Base-by-base conservation (phyloP, 2,888 invertebrate genomes). In the Terebella lapidaria region DNA sequence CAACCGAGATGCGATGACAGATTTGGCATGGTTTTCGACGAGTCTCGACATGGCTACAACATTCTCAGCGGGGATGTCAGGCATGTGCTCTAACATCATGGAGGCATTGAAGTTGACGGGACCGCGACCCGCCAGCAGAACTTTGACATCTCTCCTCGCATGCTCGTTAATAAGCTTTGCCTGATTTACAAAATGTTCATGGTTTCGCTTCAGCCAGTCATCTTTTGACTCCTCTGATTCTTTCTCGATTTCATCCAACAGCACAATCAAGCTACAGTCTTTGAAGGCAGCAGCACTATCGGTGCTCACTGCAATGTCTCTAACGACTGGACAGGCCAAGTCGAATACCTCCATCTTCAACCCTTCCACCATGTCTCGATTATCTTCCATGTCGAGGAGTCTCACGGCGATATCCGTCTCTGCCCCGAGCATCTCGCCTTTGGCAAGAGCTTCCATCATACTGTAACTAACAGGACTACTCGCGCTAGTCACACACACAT, bases 401-500 rank as follows among this genome's bases (percentile, higher is more conserved):
- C 67, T 67, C 20, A 79, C 63, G 15, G 70, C 63, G 5, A 80
- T 55, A 60, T 79, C 76, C 25, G 69, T 69, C 15, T 67, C 59
- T 2, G 47, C 51, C 1, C 77, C 78, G 22, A 80, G 68, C 0
- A 77, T 71, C 42, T 76, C 72, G 1, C 78, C 78, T n/a, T 67
- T 61, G 25, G 69, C 69, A 3, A 78, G 64, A 20, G 66, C 42
- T 53, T 71, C 62, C 1, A 77, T 63, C 57, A 78, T 54, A 56
- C 60, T 54, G 56, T 78, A 78, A 56, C 72, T 72, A 0, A 71
- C 67, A 25, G 68, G 65, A 30, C 68, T 71, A n/a, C 63, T 64
- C 18, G 79, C 79, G 61, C 72, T 74, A 3, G 76, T 74, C 49
- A 80, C 72, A 62, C 77, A 77, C 3, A 79, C 67, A 57, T 74